Evolutionary conservation across 1,140 invertebrate species (phyloP).

Genomic region (Hylyphantes graminicola): DNA sequence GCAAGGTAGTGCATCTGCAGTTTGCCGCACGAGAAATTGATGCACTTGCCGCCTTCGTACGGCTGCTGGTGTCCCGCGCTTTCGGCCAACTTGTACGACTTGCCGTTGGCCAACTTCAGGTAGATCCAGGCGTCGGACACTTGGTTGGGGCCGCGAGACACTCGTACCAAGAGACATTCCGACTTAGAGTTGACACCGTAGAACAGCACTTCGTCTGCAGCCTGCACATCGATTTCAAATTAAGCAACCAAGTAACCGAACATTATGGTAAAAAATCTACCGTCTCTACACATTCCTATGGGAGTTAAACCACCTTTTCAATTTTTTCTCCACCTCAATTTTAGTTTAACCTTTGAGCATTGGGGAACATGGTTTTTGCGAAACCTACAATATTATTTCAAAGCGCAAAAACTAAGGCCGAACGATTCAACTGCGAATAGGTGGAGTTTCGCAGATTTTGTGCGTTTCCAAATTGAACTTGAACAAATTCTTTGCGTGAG

Average conservation of each 20-base stretch:
- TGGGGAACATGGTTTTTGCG: too few relatives aligned
- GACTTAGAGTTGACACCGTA: conserved; percentile 44
- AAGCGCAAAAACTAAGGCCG: too few relatives aligned
- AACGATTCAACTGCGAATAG: too few relatives aligned
- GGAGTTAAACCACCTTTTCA: background rate
- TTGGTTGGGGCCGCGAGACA: conserved; percentile 12
- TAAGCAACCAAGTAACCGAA: too few relatives aligned
- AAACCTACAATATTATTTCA: too few relatives aligned
- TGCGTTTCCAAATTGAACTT: too few relatives aligned
- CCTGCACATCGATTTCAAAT: background rate
- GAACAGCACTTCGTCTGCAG: conserved; percentile 30
- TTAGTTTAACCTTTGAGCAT: too few relatives aligned
- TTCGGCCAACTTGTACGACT: conserved; percentile 3
- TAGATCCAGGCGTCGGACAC: conserved; percentile 49
- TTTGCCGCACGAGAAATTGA: conserved; percentile 27
- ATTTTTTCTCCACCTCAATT: background rate
- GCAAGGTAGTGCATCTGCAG: conserved; percentile 37
- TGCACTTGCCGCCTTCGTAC: conserved; percentile 10
- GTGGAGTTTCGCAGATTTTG: too few relatives aligned
- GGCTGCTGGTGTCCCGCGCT: background rate
- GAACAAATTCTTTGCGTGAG: too few relatives aligned
- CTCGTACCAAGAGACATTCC: conserved; percentile 16
- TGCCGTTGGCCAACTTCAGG: conserved; percentile 23
- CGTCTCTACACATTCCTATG: background rate
- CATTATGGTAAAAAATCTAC: background rate